phyloP scores from a whole-genome alignment of 2,888 invertebrate genomes.

The Tachina fera region DNA sequence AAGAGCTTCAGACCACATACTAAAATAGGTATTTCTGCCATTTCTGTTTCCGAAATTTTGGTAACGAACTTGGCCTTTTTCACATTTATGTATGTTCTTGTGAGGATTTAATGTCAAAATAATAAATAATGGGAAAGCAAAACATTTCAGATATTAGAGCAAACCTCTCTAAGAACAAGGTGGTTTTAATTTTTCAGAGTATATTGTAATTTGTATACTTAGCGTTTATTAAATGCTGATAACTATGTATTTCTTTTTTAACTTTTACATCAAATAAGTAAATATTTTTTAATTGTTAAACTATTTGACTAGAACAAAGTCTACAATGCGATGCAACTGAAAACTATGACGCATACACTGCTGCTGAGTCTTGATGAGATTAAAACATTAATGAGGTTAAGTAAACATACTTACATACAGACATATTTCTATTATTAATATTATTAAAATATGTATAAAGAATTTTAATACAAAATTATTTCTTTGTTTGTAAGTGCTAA shows the following conservation, averaged over 20 bases:
- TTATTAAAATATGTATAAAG: background rate
- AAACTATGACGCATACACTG: slow-evolving; percentile 18
- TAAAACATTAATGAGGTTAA: slow-evolving; percentile 10
- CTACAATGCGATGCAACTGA: background rate
- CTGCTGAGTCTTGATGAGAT: slow-evolving; percentile 3
- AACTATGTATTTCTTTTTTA: background rate
- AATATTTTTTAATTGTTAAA: background rate
- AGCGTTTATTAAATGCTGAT: background rate
- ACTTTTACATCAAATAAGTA: background rate
- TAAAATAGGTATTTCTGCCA: too few species aligned
- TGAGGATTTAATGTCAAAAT: too few species aligned
- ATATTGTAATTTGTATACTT: too few species aligned
- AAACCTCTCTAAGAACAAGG: too few species aligned
- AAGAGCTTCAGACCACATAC: too few species aligned
- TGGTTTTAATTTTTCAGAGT: too few species aligned
- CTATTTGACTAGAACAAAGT: background rate
- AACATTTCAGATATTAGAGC: too few species aligned
- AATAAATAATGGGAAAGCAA: too few species aligned
- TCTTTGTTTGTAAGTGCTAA: too few species aligned
- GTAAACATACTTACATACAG: background rate
- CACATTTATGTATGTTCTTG: too few species aligned
- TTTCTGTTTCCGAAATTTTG: too few species aligned
- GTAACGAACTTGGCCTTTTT: too few species aligned
- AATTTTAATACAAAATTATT: background rate
- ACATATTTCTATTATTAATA: background rate